Base-by-base conservation (phyloP, 2,113 vertebrate genomes). In the Macroglossus sobrinus region DNA sequence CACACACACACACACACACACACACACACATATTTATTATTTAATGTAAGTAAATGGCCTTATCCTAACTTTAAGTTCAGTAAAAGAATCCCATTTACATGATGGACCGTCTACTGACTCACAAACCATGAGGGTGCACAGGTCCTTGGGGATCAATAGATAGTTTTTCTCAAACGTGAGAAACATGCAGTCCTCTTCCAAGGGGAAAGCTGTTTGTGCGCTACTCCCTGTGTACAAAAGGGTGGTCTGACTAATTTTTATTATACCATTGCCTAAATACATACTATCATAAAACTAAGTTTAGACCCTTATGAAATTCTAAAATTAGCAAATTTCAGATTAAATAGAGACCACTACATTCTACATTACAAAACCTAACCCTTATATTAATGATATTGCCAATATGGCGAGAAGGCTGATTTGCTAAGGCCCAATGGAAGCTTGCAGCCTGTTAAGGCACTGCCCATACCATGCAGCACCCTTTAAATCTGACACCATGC, bases 381-480 rank as follows among this genome's bases (percentile, higher is more conserved):
- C 64, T 72, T 22, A 50, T 55, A 40, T 61, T 4, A 71, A 33
- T 24, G 69, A 35, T 16, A 40, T 1, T 57, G 47, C 79, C 40
- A 24, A 2, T 3, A 12, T 12, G 28, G 11, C 84, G 45, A 75
- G 40, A 76, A 43, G 3, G 9, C 13, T 40, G 19, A 24, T n/a
- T 59, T 68, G 72, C 80, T 40, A 28, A 43, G n/a, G 63, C 24
- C 40, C 10, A 38, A 5, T 2, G 26, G 75, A 53, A 78, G 38
- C 33, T 78, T 28, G 26, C 28, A 55, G 21, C 21, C 43, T n/a
- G 64, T 15, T 4, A 19, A 24, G 38, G 22, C 19, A 8, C 38
- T 4, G 35, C 50, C 57, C 28, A 5, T 4, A 40, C 24, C 61
- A 14, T 1, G 0, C 4, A 9, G 53, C 13, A 26, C 26, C 69